Percentiles rank a stretch among this genome's conserved stretches.
Evolutionary conservation across 2,888 invertebrate genomes (phyloP).

Genomic region (Drosophila aldrichi): DNA sequence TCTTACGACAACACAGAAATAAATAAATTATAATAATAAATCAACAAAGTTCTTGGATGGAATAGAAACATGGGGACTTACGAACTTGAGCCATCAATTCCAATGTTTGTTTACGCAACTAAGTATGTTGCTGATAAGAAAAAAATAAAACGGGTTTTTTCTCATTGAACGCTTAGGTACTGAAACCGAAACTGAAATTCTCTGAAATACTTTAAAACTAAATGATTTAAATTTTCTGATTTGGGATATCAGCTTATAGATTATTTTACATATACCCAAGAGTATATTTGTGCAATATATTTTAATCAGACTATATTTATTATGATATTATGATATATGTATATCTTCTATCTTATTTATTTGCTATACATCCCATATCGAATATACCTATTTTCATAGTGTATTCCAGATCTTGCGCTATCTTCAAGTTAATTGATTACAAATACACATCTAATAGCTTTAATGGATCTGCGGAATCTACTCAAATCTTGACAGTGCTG

Average conservation of each 20-base stretch:
- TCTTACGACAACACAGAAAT: background rate
- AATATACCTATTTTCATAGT: background rate
- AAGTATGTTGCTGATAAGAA: constrained; percentile 34
- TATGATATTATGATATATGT: too few species aligned
- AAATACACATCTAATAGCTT: background rate
- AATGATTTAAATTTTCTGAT: background rate
- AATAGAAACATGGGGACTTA: background rate
- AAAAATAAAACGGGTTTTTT: background rate
- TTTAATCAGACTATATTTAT: too few species aligned
- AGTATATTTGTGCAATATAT: too few species aligned
- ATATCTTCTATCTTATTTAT: too few species aligned
- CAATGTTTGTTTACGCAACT: constrained; percentile 24
- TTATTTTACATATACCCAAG: too few species aligned
- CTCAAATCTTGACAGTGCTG: background rate
- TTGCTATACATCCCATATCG: too few species aligned
- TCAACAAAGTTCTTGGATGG: constrained; percentile 7
- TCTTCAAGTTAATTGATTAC: constrained; percentile 3
- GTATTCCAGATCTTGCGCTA: constrained; percentile 3
- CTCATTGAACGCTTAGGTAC: background rate
- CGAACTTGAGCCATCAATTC: constrained; percentile 29
- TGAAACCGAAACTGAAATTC: background rate
- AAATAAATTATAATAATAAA: background rate
- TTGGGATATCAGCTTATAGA: background rate
- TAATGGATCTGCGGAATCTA: constrained; percentile 14
- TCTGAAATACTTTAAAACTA: background rate